Base-by-base conservation (phyloP, 2,888 invertebrate genomes). In the Leucophora obtusa region DNA sequence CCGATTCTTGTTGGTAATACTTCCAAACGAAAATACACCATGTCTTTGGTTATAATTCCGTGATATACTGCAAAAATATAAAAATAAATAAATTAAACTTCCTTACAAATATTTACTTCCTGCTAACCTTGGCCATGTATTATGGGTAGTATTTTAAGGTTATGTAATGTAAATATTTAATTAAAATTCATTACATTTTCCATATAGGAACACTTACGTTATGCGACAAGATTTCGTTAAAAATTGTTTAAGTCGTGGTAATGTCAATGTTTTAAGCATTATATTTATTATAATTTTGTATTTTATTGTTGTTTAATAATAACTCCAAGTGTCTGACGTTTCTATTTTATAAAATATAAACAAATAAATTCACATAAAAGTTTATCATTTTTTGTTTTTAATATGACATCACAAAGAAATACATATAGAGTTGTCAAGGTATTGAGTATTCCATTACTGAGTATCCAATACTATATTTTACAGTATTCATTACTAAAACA, bases 1-100 rank as follows among this genome's bases (percentile, higher is more conserved):
- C 85, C 94, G 93, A 74, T 92, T 93, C 83, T 91, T 91, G 75
- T 89, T 92, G 68, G 90, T 87, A n/a, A 88, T 74, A 73, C 87
- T 87, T 65, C 84, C 85, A 63, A 89, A 86, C 21, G 88, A 86
- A 80, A 89, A 86, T 0, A 81, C 11, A 18, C 81, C 65, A 63
- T 84, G 87, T 58, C 85, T 83, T 21, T 87, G 85, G 35, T 85
- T 84, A 11, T 83, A 72, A 5, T 73, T 69, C n/a, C 76, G 62
- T 11, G 50, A 15, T 28, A 50, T 11, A 17, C 76, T 81, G 38
- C 43, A n/a, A 17, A 11, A 63, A 73, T 4, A 79, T 10, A 21
- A 56, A 50, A 18, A 56, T 21, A 7, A 28, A 28, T 28, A 28
- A 24, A 24, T 65, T 53, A 17, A 43, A 35, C 5, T n/a, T 69